Base-by-base conservation (phyloP, 2,888 invertebrate species). In the Drosophila kuntzei region DNA sequence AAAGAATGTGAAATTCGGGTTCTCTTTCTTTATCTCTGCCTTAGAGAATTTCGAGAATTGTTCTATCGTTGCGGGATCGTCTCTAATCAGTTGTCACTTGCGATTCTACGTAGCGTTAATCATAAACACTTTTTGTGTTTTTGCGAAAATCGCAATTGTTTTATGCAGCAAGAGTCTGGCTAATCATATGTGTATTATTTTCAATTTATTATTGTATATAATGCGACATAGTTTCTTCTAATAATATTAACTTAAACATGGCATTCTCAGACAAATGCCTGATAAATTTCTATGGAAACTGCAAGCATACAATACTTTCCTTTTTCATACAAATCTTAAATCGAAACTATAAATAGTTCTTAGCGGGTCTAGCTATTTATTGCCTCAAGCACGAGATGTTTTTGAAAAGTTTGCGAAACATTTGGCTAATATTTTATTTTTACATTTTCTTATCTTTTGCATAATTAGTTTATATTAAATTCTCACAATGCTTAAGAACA, bases 341-440 rank as follows among this genome's bases (percentile, higher is more conserved):
- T 65, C 41, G 59, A 1, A 72, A 61, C 86, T 85, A 85, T 55
- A 81, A 87, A 85, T 85, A 85, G 86, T 49, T 64, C 29, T 41
- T 29, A 29, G 59, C 59, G 20, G 68, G 55, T 50, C 64, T 73
- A 55, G 59, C 68, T 69, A 58, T 60, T 47, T 54, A 50, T 61
- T 54, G 57, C 49, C 58, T 36, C 49, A 37, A 44, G 62, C 53
- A 44, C 27, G 65, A 62, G 83, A 9, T 60, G 69, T 27, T 80
- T 27, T 80, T 57, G 39, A 84, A 66, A 29, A 75, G 85, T 89
- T 86, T 46, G 36, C 34, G 39, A 16, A 59, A 60, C 16, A 44
- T 51, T 36, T 47, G 22, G 44, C 36, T 2, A 11, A 2, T 27
- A 58, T 54, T 44, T 32, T 9, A 34, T 34, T 46, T 8, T 27